A percentile compares a stretch with the other conserved stretches of the same genome.
These are phyloP conservation scores for Progne subis DNA, from an alignment of 2,113 vertebrate genomes.

Conservation along the genomic window DNA sequence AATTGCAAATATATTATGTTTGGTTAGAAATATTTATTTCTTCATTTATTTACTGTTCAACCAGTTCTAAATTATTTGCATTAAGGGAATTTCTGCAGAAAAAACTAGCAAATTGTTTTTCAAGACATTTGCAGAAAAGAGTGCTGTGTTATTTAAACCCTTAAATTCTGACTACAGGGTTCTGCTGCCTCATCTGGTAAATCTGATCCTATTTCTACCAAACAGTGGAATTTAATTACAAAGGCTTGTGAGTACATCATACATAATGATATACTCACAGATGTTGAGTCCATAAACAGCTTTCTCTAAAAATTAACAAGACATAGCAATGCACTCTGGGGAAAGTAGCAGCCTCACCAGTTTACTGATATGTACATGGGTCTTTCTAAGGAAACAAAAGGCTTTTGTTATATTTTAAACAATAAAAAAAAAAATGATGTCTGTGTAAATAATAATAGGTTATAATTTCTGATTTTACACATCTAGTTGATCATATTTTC, in stretches of 20 bases:
- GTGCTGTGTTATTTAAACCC: not conserved
- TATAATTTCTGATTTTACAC: not conserved
- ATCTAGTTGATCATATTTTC: not conserved
- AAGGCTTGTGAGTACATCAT: not conserved
- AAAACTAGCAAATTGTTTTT: not conserved
- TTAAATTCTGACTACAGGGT: not conserved
- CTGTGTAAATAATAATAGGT: not conserved
- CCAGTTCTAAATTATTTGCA: not conserved
- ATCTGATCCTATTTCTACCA: not conserved
- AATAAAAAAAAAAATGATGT: not conserved
- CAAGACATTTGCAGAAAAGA: not conserved
- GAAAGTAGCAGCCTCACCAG: not conserved
- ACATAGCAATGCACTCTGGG: not conserved
- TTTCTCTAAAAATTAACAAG: conserved; percentile 37
- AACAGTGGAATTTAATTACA: conserved; percentile 20
- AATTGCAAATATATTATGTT: not conserved
- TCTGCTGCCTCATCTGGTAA: conserved; percentile 16
- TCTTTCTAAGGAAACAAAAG: not conserved
- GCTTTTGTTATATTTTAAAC: not conserved
- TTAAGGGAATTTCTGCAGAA: not conserved
- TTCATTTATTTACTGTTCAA: not conserved
- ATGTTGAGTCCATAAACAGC: not conserved
- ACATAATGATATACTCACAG: not conserved
- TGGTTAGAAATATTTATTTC: not conserved
- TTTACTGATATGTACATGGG: not conserved